Conservation (phyloP, 1,140 invertebrate genomes). For the Catajapyx aquilonaris region DNA sequence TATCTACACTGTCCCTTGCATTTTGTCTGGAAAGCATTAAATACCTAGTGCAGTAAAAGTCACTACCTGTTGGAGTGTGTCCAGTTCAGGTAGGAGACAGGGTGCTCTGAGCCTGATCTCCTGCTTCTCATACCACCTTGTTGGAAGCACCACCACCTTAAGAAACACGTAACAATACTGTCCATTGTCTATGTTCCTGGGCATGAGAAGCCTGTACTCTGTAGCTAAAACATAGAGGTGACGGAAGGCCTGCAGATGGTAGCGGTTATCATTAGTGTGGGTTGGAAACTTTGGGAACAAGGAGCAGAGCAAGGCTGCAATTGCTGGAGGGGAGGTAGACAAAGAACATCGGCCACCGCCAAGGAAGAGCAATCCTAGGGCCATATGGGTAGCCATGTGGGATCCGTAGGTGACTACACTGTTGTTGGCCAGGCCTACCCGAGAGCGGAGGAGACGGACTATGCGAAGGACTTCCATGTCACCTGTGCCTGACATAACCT, state of each 20-base stretch:
- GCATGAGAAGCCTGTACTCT: constrained; percentile 68
- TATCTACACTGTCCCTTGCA: no score
- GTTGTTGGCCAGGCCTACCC: constrained; percentile 36
- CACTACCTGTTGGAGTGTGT: constrained; percentile 41
- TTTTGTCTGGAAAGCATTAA: no score
- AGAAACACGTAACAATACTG: constrained; percentile 61
- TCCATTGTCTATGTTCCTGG: constrained; percentile 59
- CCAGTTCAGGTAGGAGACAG: constrained; percentile 64
- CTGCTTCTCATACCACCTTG: constrained; percentile 25
- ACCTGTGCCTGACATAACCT: constrained; percentile 84
- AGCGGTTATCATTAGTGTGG: constrained; percentile 87
- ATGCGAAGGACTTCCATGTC: constrained; percentile 67
- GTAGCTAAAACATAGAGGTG: constrained; percentile 88
- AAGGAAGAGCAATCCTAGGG: constrained; percentile 75
- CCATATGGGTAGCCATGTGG: constrained; percentile 86
- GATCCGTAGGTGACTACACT: constrained; percentile 65
- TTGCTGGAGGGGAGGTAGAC: constrained; percentile 54
- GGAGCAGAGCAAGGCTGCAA: constrained; percentile 74
- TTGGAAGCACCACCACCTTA: constrained; percentile 33
- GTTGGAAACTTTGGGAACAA: constrained; percentile 94
- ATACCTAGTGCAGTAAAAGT: no score
- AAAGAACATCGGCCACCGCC: constrained; percentile 81
- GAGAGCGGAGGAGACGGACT: constrained; percentile 57
- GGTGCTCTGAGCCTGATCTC: constrained; percentile 46
- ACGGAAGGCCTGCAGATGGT: constrained; percentile 84